These are phyloP conservation scores for Catharus fuscescens DNA, from an alignment of 2,113 vertebrate genomes.

Conservation along the genomic window DNA sequence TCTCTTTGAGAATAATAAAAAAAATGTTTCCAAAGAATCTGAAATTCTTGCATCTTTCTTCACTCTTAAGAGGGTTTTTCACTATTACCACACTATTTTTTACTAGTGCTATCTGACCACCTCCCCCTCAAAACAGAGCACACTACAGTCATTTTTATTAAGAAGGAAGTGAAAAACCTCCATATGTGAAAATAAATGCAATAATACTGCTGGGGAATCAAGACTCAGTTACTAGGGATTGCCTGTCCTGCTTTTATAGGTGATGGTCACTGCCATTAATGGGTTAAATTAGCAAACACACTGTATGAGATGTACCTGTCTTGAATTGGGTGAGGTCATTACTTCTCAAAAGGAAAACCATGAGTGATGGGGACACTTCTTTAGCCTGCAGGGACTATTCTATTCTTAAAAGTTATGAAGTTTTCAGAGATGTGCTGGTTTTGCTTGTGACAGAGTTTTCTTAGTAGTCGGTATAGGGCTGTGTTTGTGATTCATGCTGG, in stretches of 20 bases:
- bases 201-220: not conserved
- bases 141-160: not conserved
- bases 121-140: not conserved
- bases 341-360: not conserved
- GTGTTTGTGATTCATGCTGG: not conserved
- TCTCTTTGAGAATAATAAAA: not conserved
- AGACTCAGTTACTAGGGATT: not conserved
- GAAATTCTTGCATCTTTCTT: not conserved
- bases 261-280: not conserved
- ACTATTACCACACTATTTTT: not conserved
- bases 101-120: not conserved
- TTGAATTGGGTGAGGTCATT: not conserved
- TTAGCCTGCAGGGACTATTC: not conserved
- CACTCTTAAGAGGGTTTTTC: not conserved
- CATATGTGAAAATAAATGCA: not conserved
- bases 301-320: not conserved
- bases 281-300: not conserved
- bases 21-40: not conserved
- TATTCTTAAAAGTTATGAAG: slow-evolving; percentile 16
- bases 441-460: not conserved
- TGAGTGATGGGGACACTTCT: not conserved
- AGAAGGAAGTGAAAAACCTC: not conserved
- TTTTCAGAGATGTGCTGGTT: not conserved
- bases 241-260: not conserved
- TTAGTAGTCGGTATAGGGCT: not conserved